Base-by-base conservation (phyloP, 2,113 vertebrate genomes). In the Odocoileus virginianus region DNA sequence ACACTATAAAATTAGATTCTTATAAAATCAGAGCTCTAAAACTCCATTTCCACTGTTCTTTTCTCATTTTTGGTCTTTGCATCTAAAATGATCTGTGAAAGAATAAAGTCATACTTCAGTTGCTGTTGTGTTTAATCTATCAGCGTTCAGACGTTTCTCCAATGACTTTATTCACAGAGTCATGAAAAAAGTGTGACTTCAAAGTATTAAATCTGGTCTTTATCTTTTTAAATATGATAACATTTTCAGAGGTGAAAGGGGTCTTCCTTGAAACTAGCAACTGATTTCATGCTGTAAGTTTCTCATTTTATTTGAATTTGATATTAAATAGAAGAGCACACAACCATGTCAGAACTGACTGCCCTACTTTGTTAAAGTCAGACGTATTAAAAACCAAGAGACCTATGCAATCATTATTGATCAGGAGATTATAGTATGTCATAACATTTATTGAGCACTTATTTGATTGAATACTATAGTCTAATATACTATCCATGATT, bases 221-320 rank as follows among this genome's bases (percentile, higher is more conserved):
- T 50, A 23, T 93, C 27, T 94, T 94, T 92, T 96, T 92, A 89
- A 97, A 98, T 94, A 82, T 33, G 84, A 87, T 96, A 96, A 82
- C 58, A 94, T 97, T 96, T 89, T 94, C 86, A 97, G 82, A 95
- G 88, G 96, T 95, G 88, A 94, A 88, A 58, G 13, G 83, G 82
- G 82, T 92, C 81, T 89, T 89, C 43, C 91, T 94, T 97, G 93
- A 94, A 96, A 96, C 52, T 50, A 89, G 78, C 12, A 92, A 82
- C 84, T 83, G n/a, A 97, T 96, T 97, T 97, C 74, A 88, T 90
- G 76, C 40, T 96, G 40, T 95, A 90, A 92, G 40, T 74, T 96
- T 47, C 58, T 84, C 89, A 96, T 94, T 89, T 91, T 64, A 58
- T 89, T 90, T 57, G 40, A 95, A 96, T 96, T 93, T 87, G 43